Evolutionary conservation across 2,797 vertebrate species (phyloP).

Genomic region (Merluccius polli): DNA sequence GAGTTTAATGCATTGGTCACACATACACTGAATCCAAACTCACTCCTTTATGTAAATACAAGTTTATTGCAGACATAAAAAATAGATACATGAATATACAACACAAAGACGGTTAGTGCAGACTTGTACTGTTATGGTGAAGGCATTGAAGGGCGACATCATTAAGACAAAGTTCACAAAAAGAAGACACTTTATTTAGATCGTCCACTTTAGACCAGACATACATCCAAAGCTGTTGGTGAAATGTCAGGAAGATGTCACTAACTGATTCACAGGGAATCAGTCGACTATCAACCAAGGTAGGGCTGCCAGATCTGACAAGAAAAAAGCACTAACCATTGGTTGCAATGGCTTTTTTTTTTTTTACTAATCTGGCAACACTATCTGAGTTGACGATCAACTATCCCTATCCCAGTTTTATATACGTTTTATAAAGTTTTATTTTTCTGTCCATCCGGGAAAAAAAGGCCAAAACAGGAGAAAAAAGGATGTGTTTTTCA

Average conservation of each 20-base stretch:
- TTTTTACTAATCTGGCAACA: background rate
- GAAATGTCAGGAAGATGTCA: background rate
- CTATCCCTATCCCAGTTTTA: background rate
- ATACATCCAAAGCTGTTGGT: background rate
- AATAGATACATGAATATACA: constrained; percentile 51
- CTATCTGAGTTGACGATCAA: background rate
- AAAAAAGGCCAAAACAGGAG: background rate
- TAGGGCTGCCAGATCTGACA: background rate
- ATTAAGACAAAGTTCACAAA: background rate
- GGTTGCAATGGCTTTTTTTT: background rate
- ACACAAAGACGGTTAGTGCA: constrained; percentile 52
- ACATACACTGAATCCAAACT: background rate
- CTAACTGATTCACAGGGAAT: background rate
- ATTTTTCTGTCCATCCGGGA: background rate
- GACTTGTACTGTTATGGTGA: constrained; percentile 22
- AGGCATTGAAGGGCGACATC: background rate
- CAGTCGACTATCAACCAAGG: background rate
- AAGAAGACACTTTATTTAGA: background rate
- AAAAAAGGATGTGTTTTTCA: background rate
- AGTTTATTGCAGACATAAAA: constrained; percentile 61
- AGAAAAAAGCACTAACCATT: background rate
- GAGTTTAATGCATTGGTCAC: background rate
- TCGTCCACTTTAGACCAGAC: background rate
- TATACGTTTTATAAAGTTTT: no score
- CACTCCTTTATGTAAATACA: constrained; percentile 50